Percentiles rank a stretch among this genome's conserved stretches.
Conservation (phyloP, 64 coral and sea anemone species). For the Dendrophyllia cribrosa region DNA sequence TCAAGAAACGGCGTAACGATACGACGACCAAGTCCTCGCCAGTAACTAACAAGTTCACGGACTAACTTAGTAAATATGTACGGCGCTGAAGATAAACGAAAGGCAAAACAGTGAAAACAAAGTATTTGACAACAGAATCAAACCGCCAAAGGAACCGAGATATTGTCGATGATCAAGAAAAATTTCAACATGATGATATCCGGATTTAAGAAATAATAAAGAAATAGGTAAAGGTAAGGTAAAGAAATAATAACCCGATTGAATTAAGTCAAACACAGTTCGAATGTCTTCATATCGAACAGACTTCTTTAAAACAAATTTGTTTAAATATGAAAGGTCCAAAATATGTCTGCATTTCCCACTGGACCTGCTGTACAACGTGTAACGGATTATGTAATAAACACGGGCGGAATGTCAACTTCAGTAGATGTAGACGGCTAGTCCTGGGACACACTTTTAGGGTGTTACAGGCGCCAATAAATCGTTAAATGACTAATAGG, state of each 20-base stretch:
- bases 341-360: constrained; percentile 72
- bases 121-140: constrained; percentile 30
- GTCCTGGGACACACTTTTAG: too few relatives aligned
- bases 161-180: constrained; percentile 55
- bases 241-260: constrained; percentile 67
- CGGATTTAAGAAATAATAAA: too few relatives aligned
- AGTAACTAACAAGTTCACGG: constrained; percentile 50
- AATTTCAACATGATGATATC: constrained; percentile 81
- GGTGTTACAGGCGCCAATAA: too few relatives aligned
- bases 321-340: constrained; percentile 70
- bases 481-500: too few relatives aligned
- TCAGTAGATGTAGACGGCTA: too few relatives aligned
- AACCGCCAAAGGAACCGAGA: constrained; percentile 55
- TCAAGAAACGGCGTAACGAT: constrained; percentile 52
- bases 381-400: too few relatives aligned
- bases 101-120: constrained; percentile 59
- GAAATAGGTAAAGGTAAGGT: constrained; percentile 75
- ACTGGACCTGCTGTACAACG: constrained; percentile 29
- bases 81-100: constrained; percentile 49
- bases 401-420: too few relatives aligned
- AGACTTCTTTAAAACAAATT: constrained; percentile 75
- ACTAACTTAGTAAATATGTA: constrained; percentile 80
- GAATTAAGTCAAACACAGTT: constrained; percentile 57
- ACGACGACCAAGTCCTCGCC: constrained; percentile 36
- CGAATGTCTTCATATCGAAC: constrained; percentile 64